These are phyloP conservation scores for Bombus superbus DNA, from an alignment of 1,140 invertebrate genomes.

Conservation along the genomic window DNA sequence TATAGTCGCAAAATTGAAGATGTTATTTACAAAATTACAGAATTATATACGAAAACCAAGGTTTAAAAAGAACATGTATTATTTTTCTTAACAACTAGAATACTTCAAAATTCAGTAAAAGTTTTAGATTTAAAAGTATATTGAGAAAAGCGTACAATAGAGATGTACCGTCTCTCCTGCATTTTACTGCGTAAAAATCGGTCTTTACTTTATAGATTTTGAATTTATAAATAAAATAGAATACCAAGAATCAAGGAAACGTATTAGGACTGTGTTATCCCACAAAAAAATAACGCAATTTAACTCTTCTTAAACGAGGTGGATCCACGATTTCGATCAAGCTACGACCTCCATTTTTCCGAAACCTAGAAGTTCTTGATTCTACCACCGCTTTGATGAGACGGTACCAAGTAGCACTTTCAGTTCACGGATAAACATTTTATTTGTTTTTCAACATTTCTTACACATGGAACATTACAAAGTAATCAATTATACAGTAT, in stretches of 20 bases:
- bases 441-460: conserved; percentile 1
- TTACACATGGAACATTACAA: background rate
- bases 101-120: background rate
- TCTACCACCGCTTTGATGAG: conserved; percentile 33
- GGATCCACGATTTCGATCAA: conserved; percentile 30
- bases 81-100: background rate
- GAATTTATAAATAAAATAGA: conserved; percentile 12
- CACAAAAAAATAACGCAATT: conserved; percentile 13
- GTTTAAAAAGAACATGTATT: background rate
- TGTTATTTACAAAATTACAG: background rate
- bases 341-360: conserved; percentile 47
- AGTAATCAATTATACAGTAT: background rate
- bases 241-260: conserved; percentile 6
- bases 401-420: conserved; percentile 39
- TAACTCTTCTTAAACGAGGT: background rate
- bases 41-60: background rate
- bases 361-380: conserved; percentile 29
- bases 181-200: conserved; percentile 40
- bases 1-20: background rate
- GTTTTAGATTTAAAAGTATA: conserved; percentile 19
- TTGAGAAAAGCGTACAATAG: conserved; percentile 33
- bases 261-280: background rate
- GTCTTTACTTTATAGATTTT: conserved; percentile 9
- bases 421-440: conserved; percentile 16
- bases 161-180: conserved; percentile 48